Conservation (phyloP, 1,140 invertebrate genomes). For the Chironomus striatipennis region DNA sequence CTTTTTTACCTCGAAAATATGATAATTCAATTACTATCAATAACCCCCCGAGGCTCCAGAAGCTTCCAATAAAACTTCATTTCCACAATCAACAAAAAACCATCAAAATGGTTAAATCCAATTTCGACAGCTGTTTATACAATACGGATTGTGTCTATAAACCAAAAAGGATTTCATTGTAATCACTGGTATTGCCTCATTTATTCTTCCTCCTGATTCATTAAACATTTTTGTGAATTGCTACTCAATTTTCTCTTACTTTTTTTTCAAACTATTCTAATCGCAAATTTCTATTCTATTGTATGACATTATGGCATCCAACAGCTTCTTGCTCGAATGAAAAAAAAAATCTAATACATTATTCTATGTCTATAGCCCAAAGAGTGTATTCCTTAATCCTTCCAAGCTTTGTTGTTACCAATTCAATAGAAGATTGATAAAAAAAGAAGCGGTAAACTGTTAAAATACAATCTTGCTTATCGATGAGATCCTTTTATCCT, state of each 20-base stretch:
- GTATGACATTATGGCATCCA: neutral
- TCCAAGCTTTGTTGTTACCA: neutral
- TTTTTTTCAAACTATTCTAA: neutral
- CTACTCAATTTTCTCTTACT: neutral
- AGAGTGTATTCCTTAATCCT: neutral
- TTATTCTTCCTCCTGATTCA: conserved; percentile 18
- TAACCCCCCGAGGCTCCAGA: too few species aligned
- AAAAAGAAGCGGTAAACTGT: conserved; percentile 10
- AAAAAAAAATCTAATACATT: too few species aligned
- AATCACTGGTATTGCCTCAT: neutral
- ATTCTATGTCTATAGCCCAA: too few species aligned
- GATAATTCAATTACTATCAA: too few species aligned
- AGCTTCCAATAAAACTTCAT: too few species aligned
- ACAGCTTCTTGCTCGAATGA: neutral
- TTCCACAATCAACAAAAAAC: too few species aligned
- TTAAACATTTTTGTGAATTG: conserved; percentile 11
- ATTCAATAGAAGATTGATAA: conserved; percentile 11
- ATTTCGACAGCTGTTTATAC: too few species aligned
- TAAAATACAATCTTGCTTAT: conserved; percentile 14
- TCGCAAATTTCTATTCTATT: neutral
- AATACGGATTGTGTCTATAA: neutral
- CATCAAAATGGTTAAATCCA: too few species aligned
- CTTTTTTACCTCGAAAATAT: too few species aligned
- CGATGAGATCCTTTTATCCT: conserved; percentile 12
- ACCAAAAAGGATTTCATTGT: neutral